A percentile compares a stretch with the other conserved stretches of the same genome.
phyloP scores from a whole-genome alignment of 1,140 invertebrate species.

The Delia radicum region DNA sequence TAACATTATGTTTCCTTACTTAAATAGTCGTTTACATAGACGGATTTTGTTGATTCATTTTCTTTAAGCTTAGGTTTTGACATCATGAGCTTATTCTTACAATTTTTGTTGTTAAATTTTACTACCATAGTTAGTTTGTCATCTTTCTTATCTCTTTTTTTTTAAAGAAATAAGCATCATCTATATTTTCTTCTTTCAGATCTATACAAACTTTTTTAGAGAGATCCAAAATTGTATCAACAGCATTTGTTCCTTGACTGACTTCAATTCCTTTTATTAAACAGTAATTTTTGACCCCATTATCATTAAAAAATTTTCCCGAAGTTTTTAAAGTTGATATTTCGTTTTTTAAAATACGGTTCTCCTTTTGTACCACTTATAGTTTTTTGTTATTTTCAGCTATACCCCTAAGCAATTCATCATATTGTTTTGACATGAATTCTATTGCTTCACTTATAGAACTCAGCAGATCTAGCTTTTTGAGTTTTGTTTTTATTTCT shows the following conservation, averaged over 20 bases:
- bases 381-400: background rate
- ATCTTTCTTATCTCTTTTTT: background rate
- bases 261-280: background rate
- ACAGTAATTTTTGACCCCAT: background rate
- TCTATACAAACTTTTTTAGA: too few relatives aligned
- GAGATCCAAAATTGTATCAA: background rate
- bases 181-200: background rate
- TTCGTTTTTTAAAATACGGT: background rate
- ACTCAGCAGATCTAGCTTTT: background rate
- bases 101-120: background rate
- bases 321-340: background rate
- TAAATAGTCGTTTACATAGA: too few relatives aligned
- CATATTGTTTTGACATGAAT: background rate
- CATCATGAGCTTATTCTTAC: background rate
- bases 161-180: too few relatives aligned
- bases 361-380: background rate
- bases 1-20: too few relatives aligned
- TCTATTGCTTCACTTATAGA: background rate
- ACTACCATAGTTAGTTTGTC: background rate
- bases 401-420: background rate
- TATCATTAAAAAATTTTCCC: background rate
- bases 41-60: background rate
- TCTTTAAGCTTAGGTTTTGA: background rate
- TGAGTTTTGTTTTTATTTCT: too few relatives aligned
- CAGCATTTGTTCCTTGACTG: background rate